Evolutionary conservation across 2,888 invertebrate species (phyloP), one percentile per base, ranked within the genome.

Genomic region (Bombyx huttoni): DNA sequence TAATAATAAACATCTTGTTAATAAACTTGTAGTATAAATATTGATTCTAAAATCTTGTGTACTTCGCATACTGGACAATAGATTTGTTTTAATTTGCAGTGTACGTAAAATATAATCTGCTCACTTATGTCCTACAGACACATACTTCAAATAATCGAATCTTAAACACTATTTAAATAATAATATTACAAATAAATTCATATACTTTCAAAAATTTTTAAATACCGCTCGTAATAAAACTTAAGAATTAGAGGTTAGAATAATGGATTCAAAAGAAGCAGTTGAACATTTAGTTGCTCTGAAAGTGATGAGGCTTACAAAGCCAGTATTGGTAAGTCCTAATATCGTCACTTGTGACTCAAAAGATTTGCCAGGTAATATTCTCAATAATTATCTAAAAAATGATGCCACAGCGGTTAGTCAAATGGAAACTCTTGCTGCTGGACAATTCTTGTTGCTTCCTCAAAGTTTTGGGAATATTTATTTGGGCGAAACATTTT

Each of bases 381-480:
- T 94, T 61, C 90, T 97, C 50, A 94, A 94, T 64, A 91, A 92
- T 67, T 93, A 93, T 58, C 81, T 95, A 49, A 93, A 94, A 72
- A 92, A 93, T 65, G 97, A 98, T 84, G 93, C 95, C 13, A 94
- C 96, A n/a, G 90, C 95, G 35, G 94, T 96, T 0, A 91, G 91
- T 55, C 94, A 94, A 53, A 91, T 95, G 72, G 96, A 96, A 81
- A 94, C 94, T 0, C 85, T 95, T 52, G 92, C 93, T n/a, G 90
- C 95, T 52, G 97, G 98, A 1, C 96, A 98, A 69, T 96, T 98
- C 75, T 89, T 99, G 68, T 89, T 98, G 53, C 86, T 99, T 51
- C 99, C 99, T 12, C 98, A 98, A 87, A 97, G 96, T 77, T 98
- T 99, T 83, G 98, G 98, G 7, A 98, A 97, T 75, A 98, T 99